Evolutionary conservation across 2,888 invertebrate genomes (phyloP), one percentile per base, ranked within the genome.

Genomic region (Odontocerum albicorne): DNA sequence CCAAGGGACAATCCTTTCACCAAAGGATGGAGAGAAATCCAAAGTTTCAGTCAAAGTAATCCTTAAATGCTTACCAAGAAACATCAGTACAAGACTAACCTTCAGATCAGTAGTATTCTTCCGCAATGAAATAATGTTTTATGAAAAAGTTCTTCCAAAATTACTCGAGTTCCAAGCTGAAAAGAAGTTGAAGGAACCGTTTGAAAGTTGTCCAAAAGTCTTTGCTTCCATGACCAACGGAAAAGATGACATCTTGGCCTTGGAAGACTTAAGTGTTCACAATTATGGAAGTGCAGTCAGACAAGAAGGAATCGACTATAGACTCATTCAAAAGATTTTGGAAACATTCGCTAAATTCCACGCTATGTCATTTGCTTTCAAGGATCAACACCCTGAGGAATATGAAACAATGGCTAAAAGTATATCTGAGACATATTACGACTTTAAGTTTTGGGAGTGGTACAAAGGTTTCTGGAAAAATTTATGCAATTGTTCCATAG

Each of bases 71-170:
- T 76, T 88, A 62, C 88, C 88, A 0, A 77, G 75, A 46, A 86
- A 82, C 64, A 56, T 81, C 1, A 82, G 80, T 0, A 70, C 87
- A 20, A 76, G 83, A 1, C 81, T 84, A 20, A 82, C 88, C 0
- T 88, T 80, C 63, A 75, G 83, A 52, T 85, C 83, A 32, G 65
- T 73, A 2, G 86, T 85, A 42, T 88, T 88, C 66, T 89, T 88
- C 64, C 72, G 73, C 57, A 88, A 88, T 65, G 88, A 89, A 70
- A 84, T 85, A 0, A 70, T 72, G 46, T 88, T 88, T 66, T 89
- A 88, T 67, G 70, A 72, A 32, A 70, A 69, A 58, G 75, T 79
- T 1, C 69, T 82, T 59, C 77, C 79, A 6, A 70, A 63, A 1
- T 62, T 82, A 54, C 63, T 79, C 1, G 65, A 73, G 32, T 81